Percentiles rank a stretch among this genome's conserved stretches.
phyloP scores from a whole-genome alignment of 2,797 vertebrate genomes.

The Gambusia yucatana region DNA sequence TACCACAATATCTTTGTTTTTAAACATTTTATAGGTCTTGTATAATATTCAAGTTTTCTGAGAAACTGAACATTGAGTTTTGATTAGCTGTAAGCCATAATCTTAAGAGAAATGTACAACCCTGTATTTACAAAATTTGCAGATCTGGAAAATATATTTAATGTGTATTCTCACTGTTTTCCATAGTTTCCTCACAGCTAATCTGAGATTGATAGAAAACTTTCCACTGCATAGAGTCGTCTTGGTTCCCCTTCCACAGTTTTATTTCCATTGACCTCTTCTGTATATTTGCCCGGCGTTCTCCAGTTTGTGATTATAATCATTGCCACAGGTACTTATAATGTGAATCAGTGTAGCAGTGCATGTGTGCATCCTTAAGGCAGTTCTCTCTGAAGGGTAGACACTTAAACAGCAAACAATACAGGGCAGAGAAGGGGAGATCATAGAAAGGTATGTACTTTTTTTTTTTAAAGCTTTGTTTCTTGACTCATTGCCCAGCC shows the following conservation, averaged over 20 bases:
- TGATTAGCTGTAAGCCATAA: neutral
- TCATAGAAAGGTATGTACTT: slow-evolving; percentile 55
- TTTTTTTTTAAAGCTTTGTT: slow-evolving; percentile 64
- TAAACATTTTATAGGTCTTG: neutral
- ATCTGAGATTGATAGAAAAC: slow-evolving; percentile 12
- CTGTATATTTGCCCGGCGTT: slow-evolving; percentile 58
- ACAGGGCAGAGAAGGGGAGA: slow-evolving; percentile 57
- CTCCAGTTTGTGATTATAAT: slow-evolving; percentile 73
- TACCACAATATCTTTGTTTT: neutral
- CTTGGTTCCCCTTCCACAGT: slow-evolving; percentile 29
- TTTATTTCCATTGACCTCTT: slow-evolving; percentile 54
- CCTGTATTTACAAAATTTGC: slow-evolving; percentile 20
- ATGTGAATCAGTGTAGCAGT: slow-evolving; percentile 71
- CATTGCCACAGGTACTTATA: slow-evolving; percentile 72
- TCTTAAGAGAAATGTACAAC: neutral
- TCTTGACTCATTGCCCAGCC: slow-evolving; percentile 71
- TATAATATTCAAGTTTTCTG: neutral
- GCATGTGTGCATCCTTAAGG: slow-evolving; percentile 69
- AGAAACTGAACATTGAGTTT: neutral
- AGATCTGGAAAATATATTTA: slow-evolving; percentile 16
- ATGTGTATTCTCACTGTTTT: slow-evolving; percentile 21
- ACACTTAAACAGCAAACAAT: slow-evolving; percentile 56
- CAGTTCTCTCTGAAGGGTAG: slow-evolving; percentile 59
- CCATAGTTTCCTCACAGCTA: slow-evolving; percentile 24
- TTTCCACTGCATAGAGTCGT: slow-evolving; percentile 14